phyloP scores from a whole-genome alignment of 2,888 invertebrate genomes.

The Autographa gamma region DNA sequence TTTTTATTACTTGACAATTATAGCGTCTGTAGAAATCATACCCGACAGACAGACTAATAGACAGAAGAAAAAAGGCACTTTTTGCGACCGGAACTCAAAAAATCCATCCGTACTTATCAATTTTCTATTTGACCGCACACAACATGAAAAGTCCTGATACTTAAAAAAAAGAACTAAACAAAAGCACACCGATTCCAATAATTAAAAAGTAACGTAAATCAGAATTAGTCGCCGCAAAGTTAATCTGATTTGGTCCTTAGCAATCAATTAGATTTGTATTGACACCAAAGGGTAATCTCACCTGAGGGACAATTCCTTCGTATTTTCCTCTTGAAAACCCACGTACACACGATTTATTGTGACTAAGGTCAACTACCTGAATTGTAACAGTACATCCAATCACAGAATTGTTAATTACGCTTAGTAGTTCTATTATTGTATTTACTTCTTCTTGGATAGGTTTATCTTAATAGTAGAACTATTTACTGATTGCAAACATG shows the following conservation, averaged over 20 bases:
- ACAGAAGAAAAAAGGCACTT: no score
- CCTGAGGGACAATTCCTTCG: constrained; percentile 20
- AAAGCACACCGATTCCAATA: background rate
- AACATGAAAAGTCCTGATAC: background rate
- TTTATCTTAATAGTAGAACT: background rate
- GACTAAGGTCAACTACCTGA: constrained; percentile 3
- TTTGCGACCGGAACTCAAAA: no score
- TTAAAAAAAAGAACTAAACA: background rate
- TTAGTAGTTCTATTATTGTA: background rate
- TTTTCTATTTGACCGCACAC: no score
- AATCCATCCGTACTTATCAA: no score
- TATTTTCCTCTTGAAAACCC: constrained; percentile 18
- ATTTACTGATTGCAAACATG: background rate
- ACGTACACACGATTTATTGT: constrained; percentile 28
- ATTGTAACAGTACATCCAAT: constrained; percentile 11
- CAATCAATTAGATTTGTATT: constrained; percentile 22
- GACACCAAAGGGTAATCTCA: constrained; percentile 11
- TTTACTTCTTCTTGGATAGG: background rate
- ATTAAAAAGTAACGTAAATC: background rate
- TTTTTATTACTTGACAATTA: no score
- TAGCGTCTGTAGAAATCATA: no score
- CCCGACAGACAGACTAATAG: no score
- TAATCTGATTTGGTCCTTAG: constrained; percentile 10
- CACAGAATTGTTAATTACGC: background rate
- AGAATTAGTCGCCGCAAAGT: background rate